Base-by-base conservation (phyloP, 2,888 invertebrate species). In the Hyalella azteca region DNA sequence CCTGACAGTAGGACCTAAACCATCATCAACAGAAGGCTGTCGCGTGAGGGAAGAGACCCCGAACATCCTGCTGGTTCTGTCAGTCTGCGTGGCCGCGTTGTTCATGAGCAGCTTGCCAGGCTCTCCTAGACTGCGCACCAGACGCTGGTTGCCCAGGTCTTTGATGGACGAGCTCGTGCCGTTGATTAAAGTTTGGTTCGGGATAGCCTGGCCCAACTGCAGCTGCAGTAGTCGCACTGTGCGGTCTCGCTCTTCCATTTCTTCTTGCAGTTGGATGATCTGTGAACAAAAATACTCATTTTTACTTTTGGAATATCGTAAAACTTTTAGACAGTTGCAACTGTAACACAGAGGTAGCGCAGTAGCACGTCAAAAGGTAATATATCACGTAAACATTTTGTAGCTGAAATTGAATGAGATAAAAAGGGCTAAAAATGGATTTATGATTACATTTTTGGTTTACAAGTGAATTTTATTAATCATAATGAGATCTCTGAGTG, bases 211-310 rank as follows among this genome's bases (percentile, higher is more conserved):
- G n/a, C n/a, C n/a, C 29, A 75, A 76, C 88, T 93, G 91, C 87
- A 92, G 92, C 89, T 94, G 94, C 88, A 95, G 90, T 87, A 92
- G 90, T 87, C 93, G 92, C 88, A 95, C 94, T 87, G 93, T 91
- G 85, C 93, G 91, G 88, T 95, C 95, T 87, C 93, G 93, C 88
- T 96, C 95, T 87, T 95, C 95, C 87, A 95, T 89, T 90, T 95
- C 95, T 86, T 94, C 91, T 90, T 93, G 89, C 13, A 88, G 85
- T 73, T 87, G 85, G 54, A 86, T 86, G 73, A 87, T 86, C 87
- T 66, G 54, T 9, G 29, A 54, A 26, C 19, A n/a, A n/a, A n/a
- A n/a, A n/a, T n/a, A n/a, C n/a, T n/a, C n/a, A n/a, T n/a, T n/a
- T n/a, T n/a, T n/a, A n/a, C n/a, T n/a, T n/a, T n/a, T n/a, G n/a